Conservation (phyloP, 2,888 invertebrate genomes). For the Aromia moschata region DNA sequence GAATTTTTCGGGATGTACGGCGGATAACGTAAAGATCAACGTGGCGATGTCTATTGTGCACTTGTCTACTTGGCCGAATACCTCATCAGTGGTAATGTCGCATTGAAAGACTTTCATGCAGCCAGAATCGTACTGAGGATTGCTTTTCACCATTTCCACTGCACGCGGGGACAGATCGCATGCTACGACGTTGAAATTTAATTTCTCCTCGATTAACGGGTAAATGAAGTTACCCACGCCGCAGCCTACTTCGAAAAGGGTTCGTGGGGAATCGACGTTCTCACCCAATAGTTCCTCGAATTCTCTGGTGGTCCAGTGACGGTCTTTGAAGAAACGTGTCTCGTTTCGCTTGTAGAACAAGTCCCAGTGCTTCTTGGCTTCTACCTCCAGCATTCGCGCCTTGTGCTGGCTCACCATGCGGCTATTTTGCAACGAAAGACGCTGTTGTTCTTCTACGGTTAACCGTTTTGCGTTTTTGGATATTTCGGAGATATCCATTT, state of each 20-base stretch:
- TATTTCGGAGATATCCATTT: constrained; percentile 5
- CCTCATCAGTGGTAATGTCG: constrained; percentile 79
- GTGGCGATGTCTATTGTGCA: constrained; percentile 81
- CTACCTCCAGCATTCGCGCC: constrained; percentile 79
- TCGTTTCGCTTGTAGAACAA: constrained; percentile 96
- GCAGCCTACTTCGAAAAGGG: constrained; percentile 87
- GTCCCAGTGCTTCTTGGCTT: constrained; percentile 94
- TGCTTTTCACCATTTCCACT: constrained; percentile 81
- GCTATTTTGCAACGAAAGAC: constrained; percentile 75
- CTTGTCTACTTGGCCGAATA: constrained; percentile 67
- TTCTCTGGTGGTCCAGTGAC: constrained; percentile 97
- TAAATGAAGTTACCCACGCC: constrained; percentile 98
- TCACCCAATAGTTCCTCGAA: constrained; percentile 67
- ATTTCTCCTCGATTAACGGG: constrained; percentile 85
- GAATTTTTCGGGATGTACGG: constrained; percentile 90
- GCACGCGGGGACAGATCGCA: constrained; percentile 95
- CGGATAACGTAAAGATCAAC: constrained; percentile 94
- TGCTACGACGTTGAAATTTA: constrained; percentile 79
- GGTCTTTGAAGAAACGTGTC: constrained; percentile 91
- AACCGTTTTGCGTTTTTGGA: constrained; percentile 62
- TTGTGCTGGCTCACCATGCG: constrained; percentile 76
- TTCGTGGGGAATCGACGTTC: constrained; percentile 57
- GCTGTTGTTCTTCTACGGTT: constrained; percentile 69
- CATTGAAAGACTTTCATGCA: constrained; percentile 82
- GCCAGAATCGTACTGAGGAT: constrained; percentile 71